phyloP scores from a whole-genome alignment of 2,113 vertebrate genomes.

The Ictidomys tridecemlineatus region DNA sequence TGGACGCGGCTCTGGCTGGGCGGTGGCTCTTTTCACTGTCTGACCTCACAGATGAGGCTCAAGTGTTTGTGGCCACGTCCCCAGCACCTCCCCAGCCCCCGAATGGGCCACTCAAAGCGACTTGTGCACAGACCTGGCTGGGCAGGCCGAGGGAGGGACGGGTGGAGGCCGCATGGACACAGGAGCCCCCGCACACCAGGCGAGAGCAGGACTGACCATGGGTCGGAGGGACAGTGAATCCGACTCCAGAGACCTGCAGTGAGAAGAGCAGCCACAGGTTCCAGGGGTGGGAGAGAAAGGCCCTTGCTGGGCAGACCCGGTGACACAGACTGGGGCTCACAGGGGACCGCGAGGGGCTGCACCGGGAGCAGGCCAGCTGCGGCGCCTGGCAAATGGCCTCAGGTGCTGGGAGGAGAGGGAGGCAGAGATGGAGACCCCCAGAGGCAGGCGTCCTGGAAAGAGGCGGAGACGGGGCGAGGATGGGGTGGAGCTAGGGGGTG shows the following conservation, averaged over 20 bases:
- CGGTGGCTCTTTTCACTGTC: rapidly evolving
- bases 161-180: neutral
- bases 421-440: neutral
- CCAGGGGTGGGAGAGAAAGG: neutral
- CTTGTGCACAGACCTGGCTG: neutral
- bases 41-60: neutral
- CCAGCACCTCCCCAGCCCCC: neutral
- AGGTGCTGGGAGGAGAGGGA: too few relatives aligned
- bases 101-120: neutral
- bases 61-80: rapidly evolving
- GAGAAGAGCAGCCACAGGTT: neutral
- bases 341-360: neutral
- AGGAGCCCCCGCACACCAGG: rapidly evolving
- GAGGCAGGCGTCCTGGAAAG: neutral
- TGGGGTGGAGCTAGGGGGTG: neutral
- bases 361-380: neutral
- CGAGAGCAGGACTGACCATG: neutral
- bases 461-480: too few relatives aligned
- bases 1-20: rapidly evolving
- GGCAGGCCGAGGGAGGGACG: neutral
- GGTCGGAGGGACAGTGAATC: neutral
- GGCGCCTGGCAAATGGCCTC: neutral
- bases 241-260: neutral
- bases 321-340: rapidly evolving
- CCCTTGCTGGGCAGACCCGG: neutral